Evolutionary conservation across 2,113 vertebrate genomes (phyloP), one percentile per base, ranked within the genome.

Genomic region (Oncorhynchus mykiss): DNA sequence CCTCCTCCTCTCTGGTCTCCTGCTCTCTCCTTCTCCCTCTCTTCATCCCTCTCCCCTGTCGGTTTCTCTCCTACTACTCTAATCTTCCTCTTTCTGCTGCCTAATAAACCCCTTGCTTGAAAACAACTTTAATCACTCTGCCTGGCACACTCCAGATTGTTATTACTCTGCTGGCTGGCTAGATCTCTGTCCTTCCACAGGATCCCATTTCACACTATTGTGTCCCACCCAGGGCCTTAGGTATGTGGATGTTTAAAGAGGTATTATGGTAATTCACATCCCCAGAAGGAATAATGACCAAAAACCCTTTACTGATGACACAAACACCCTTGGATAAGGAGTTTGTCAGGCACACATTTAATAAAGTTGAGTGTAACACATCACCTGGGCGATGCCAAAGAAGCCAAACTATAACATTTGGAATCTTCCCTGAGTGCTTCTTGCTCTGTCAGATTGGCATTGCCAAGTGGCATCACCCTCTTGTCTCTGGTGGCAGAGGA

Each of bases 181-280:
- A 78, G 78, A 83, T 90, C 80, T 85, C 79, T 80, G 73, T 79
- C 81, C 71, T 13, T 51, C 49, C 49, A 16, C 71, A 74, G 88
- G 82, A 80, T 91, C 87, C 72, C 82, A 81, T 91, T 91, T 92
- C 87, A 92, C 91, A 90, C 88, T 80, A 87, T 83, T 88, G 83
- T 88, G 79, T 90, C 83, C 73, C 69, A 76, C 80, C 78, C 69
- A 75, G 74, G 74, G 70, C 77, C 62, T 75, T 82, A 80, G 87
- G 80, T 76, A 74, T 86, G 88, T 90, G 90, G 85, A 81, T 86
- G 73, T 71, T 86, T 77, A 72, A 6, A 24, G 80, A 67, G 54
- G 67, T 81, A 77, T 84, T 78, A 76, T 83, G 80, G 79, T 83
- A 84, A 80, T 76, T 68, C 70, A 72, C 72, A 77, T 78, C 54